Conservation (phyloP, 2,888 invertebrate species). For the Branchinecta sandiegonensis region DNA sequence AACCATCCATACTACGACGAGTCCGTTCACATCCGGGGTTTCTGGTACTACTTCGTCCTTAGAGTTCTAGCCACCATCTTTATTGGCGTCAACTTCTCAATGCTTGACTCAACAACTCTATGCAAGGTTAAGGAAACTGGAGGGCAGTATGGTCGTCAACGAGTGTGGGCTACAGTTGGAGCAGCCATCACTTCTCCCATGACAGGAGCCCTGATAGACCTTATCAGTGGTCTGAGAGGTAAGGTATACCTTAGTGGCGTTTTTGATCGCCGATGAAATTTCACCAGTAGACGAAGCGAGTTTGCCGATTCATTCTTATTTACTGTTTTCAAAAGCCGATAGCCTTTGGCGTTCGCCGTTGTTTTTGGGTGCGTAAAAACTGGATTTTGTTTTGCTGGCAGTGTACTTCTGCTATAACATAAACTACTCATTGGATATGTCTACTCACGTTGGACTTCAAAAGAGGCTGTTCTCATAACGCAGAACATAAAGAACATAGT, state of each 20-base stretch:
- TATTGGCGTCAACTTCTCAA: conserved; percentile 67
- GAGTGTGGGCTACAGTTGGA: conserved; percentile 62
- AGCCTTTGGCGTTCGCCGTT: too few relatives aligned
- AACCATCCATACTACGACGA: conserved; percentile 54
- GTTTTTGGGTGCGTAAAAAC: too few relatives aligned
- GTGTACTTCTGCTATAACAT: too few relatives aligned
- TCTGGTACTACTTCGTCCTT: conserved; percentile 66
- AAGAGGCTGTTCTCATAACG: too few relatives aligned
- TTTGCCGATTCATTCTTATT: too few relatives aligned
- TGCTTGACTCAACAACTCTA: conserved; percentile 74
- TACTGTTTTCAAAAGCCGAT: too few relatives aligned
- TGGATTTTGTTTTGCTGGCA: too few relatives aligned
- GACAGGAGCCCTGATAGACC: conserved; percentile 61
- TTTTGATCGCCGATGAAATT: too few relatives aligned
- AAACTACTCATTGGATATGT: too few relatives aligned
- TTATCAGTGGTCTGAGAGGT: conserved; percentile 40
- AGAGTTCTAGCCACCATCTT: conserved; percentile 65
- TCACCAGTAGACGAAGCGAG: too few relatives aligned
- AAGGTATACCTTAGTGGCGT: conserved; percentile 19
- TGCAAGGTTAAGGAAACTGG: conserved; percentile 64
- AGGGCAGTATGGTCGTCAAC: conserved; percentile 64
- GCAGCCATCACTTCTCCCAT: conserved; percentile 44
- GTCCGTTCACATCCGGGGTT: conserved; percentile 52
- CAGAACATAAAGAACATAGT: too few relatives aligned
- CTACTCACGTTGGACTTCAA: too few relatives aligned